Conservation (phyloP, 1,140 invertebrate genomes). For the Drosophila sechellia region DNA sequence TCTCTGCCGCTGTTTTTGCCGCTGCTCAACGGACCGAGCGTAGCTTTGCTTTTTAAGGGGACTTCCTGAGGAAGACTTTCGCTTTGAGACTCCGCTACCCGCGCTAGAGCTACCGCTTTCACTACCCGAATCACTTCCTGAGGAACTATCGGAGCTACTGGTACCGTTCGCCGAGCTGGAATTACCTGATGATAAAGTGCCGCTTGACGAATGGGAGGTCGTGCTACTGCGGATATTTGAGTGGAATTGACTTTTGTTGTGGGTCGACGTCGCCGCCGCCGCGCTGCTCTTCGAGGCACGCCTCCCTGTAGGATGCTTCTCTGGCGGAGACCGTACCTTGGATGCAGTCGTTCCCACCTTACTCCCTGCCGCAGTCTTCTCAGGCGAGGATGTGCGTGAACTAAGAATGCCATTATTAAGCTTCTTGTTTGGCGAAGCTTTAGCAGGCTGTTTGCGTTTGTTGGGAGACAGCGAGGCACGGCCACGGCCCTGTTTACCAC, state of each 20-base stretch:
- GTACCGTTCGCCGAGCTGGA: constrained; percentile 66
- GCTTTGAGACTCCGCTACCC: constrained; percentile 25
- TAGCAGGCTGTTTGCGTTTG: constrained; percentile 62
- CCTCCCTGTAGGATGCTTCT: constrained; percentile 67
- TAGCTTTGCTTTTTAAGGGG: constrained; percentile 69
- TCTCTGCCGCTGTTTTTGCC: constrained; percentile 84
- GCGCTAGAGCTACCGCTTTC: constrained; percentile 48
- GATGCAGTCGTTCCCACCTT: constrained; percentile 17
- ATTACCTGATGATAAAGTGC: constrained; percentile 78
- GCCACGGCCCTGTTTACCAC: constrained; percentile 41
- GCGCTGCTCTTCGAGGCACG: constrained; percentile 74
- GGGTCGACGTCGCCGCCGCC: constrained; percentile 69
- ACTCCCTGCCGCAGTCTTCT: constrained; percentile 38
- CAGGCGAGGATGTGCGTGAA: constrained; percentile 51
- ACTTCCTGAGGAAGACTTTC: constrained; percentile 31
- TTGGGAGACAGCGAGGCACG: constrained; percentile 71
- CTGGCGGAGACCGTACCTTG: constrained; percentile 48
- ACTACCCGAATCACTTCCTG: constrained; percentile 63
- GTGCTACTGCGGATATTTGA: constrained; percentile 29
- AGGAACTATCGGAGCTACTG: constrained; percentile 49
- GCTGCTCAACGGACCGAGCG: constrained; percentile 65
- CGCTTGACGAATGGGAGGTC: constrained; percentile 76
- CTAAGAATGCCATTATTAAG: constrained; percentile 76
- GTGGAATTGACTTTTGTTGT: constrained; percentile 42
- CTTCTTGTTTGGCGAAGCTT: constrained; percentile 71